A percentile compares a stretch with the other conserved stretches of the same genome.
phyloP scores from a whole-genome alignment of 2,113 vertebrate species.

The Clupea harengus region DNA sequence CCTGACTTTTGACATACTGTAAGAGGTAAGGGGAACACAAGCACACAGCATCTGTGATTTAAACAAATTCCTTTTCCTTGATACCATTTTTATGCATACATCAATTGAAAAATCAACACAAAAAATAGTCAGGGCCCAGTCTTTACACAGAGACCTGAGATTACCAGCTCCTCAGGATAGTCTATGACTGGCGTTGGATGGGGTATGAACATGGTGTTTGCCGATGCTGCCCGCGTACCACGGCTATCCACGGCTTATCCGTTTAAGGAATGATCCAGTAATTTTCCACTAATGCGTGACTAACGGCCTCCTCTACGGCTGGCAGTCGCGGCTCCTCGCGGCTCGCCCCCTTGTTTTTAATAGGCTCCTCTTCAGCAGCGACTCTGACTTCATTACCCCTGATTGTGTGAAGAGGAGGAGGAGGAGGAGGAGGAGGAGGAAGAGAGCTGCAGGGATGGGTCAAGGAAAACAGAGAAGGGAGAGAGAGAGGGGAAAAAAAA shows the following conservation, averaged over 20 bases:
- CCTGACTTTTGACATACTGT: too few relatives aligned
- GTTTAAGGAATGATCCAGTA: slow-evolving; percentile 70
- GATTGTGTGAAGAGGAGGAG: slow-evolving; percentile 19
- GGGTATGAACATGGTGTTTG: slow-evolving; percentile 35
- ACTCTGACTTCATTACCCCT: slow-evolving; percentile 58
- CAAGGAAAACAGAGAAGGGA: slow-evolving; percentile 22
- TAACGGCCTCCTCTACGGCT: slow-evolving; percentile 58
- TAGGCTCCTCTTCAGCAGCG: slow-evolving; percentile 52
- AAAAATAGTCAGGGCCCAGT: too few relatives aligned
- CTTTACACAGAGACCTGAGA: too few relatives aligned
- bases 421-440: too few relatives aligned
- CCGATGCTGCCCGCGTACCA: slow-evolving; percentile 57
- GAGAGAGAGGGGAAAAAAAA: slow-evolving; percentile 50
- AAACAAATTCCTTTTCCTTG: too few relatives aligned
- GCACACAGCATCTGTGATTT: too few relatives aligned
- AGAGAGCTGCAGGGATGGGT: background rate
- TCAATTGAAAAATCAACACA: too few relatives aligned
- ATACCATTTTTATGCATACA: too few relatives aligned
- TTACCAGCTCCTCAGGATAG: too few relatives aligned
- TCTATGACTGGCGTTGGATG: too few relatives aligned
- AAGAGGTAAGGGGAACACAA: too few relatives aligned
- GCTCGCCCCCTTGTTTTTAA: slow-evolving; percentile 56
- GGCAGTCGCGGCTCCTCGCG: slow-evolving; percentile 34
- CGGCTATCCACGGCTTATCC: slow-evolving; percentile 62
- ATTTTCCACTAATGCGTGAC: slow-evolving; percentile 69